phyloP scores from a whole-genome alignment of 2,888 invertebrate genomes.

The Seira ritae region DNA sequence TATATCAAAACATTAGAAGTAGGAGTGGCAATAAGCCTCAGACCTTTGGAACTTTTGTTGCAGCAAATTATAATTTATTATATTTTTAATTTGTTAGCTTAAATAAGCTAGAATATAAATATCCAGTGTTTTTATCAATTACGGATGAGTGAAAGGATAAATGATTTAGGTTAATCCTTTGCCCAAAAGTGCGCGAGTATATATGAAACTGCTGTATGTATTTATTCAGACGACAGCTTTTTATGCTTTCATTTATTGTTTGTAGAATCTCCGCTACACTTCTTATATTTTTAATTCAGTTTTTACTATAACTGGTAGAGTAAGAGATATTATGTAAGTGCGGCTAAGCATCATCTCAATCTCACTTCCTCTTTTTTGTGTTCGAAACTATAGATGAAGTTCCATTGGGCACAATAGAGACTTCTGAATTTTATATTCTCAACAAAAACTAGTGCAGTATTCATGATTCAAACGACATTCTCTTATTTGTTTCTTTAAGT shows the following conservation, averaged over 20 bases:
- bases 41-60: conserved; percentile 9
- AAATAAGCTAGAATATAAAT: too few relatives aligned
- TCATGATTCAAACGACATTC: too few relatives aligned
- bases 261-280: too few relatives aligned
- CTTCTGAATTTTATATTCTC: conserved; percentile 14
- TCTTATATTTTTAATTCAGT: conserved; percentile 22
- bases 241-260: too few relatives aligned
- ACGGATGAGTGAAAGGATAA: too few relatives aligned
- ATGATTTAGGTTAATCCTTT: too few relatives aligned
- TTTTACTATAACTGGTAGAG: neutral
- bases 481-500: too few relatives aligned
- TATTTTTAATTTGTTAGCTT: too few relatives aligned
- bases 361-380: neutral
- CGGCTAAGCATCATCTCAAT: conserved; percentile 6
- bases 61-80: conserved; percentile 2
- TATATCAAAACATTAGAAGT: neutral
- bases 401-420: neutral
- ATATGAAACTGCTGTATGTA: too few relatives aligned
- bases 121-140: too few relatives aligned
- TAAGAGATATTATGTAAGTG: conserved; percentile 23
- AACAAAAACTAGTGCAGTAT: conserved; percentile 15
- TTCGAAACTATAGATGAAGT: too few relatives aligned
- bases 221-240: conserved; percentile 22
- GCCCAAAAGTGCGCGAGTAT: too few relatives aligned
- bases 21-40: conserved; percentile 12